Evolutionary conservation across 2,113 vertebrate genomes (phyloP).

Genomic region (Excalfactoria chinensis): DNA sequence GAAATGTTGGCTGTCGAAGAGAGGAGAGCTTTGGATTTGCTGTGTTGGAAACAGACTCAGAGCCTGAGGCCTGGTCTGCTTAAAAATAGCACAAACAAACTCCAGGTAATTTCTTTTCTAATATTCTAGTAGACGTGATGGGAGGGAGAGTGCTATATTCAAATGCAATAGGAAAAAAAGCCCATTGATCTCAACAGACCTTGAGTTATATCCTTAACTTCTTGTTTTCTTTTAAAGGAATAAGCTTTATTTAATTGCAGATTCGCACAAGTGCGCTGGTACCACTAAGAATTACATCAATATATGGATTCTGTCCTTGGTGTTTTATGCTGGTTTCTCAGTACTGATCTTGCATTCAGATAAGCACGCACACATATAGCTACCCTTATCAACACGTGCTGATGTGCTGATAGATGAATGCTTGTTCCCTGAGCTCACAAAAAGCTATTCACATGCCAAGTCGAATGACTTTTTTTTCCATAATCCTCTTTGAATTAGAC

Average conservation of each 20-base stretch:
- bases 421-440: slow-evolving; percentile 31
- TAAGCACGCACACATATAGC: slow-evolving; percentile 26
- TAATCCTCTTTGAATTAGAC: slow-evolving; percentile 63
- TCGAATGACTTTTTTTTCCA: neutral
- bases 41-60: neutral
- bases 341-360: slow-evolving; percentile 63
- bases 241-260: slow-evolving; percentile 67
- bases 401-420: slow-evolving; percentile 62
- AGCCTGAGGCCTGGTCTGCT: neutral
- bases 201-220: slow-evolving; percentile 55
- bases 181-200: slow-evolving; percentile 24
- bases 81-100: neutral
- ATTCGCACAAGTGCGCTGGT: slow-evolving; percentile 27
- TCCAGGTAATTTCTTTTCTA: slow-evolving; percentile 26
- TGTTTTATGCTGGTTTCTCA: slow-evolving; percentile 61
- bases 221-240: slow-evolving; percentile 59
- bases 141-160: neutral
- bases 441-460: slow-evolving; percentile 55
- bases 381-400: slow-evolving; percentile 54
- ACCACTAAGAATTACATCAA: slow-evolving; percentile 52
- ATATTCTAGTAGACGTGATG: neutral
- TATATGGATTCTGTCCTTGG: slow-evolving; percentile 67
- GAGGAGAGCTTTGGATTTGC: neutral
- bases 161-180: neutral
- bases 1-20: neutral